Base-by-base conservation (phyloP, 2,888 invertebrate genomes). In the Gymnosoma rotundatum region DNA sequence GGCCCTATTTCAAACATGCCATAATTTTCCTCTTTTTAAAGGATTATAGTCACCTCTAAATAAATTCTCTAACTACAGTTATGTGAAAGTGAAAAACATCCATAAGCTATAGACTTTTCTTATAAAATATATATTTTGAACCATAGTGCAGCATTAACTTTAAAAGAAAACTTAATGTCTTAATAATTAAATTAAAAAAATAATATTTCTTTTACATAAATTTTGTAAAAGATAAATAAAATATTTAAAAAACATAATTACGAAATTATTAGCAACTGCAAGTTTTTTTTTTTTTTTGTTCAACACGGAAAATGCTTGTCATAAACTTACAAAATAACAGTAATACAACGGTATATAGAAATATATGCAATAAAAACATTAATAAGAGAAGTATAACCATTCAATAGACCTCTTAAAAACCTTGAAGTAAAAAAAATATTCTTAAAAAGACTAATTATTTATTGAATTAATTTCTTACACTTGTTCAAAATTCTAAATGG, bases 121-220 rank as follows among this genome's bases (percentile, higher is more conserved):
- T 32, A 5, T 32, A 32, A 32, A 1, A 8, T 8, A 32, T 32
- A 32, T 32, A 5, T 16, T 60, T 72, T 21, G 16, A 9, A 12
- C 61, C 69, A 76, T 18, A 18, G 50, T 76, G 67, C 67, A 48
- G n/a, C 20, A 64, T 10, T n/a, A n/a, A 2, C n/a, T 21, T 16
- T 5, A 54, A 20, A 50, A 54, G 18, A 10, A 32, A 21, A 21
- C 45, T 56, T 73, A 74, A 70, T 84, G 73, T 81, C 84, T 84
- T 69, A 69, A 84, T 81, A 78, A 84, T 74, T 81, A 66, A 70
- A 83, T 63, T 60, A 69, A 74, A 80, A 21, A n/a, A n/a, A n/a
- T n/a, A 20, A 38, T 52, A 32, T 66, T 66, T 54, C 58, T n/a
- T 52, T 32, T 66, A 38, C 32, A 20, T 66, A 10, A 58, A 64